Percentiles rank a stretch among this genome's conserved stretches.
Conservation (phyloP, 2,113 vertebrate species). For the Takifugu flavidus region DNA sequence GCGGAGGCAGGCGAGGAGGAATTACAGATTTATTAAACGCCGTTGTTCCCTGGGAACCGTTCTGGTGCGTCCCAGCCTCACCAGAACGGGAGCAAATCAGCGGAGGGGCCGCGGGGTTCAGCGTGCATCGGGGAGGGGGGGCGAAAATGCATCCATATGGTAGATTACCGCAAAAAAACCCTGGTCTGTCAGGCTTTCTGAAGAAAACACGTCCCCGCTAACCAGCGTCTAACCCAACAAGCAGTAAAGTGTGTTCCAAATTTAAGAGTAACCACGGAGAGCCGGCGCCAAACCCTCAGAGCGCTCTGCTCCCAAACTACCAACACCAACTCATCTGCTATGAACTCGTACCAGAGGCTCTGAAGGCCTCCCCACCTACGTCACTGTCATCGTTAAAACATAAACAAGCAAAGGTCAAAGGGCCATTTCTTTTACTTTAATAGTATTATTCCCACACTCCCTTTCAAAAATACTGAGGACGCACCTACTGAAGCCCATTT, state of each 20-base stretch:
- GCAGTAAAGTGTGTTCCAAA: slow-evolving; percentile 30
- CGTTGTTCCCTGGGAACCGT: background rate
- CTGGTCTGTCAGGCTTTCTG: slow-evolving; percentile 10
- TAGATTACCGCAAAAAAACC: background rate
- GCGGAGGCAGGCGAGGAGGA: slow-evolving; percentile 6
- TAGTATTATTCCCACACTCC: too few species aligned
- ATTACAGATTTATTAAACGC: slow-evolving; percentile 2
- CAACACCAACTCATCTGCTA: slow-evolving; percentile 13
- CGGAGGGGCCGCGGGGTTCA: background rate
- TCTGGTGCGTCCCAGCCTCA: background rate
- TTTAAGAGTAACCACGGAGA: slow-evolving; percentile 22
- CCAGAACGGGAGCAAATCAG: background rate
- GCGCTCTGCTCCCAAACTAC: slow-evolving; percentile 19
- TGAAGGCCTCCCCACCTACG: slow-evolving; percentile 1
- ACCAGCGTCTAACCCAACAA: slow-evolving; percentile 4
- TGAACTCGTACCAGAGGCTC: slow-evolving; percentile 11
- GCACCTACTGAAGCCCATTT: too few species aligned
- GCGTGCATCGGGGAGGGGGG: background rate
- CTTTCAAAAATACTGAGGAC: too few species aligned
- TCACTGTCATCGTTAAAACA: too few species aligned
- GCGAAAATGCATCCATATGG: slow-evolving; percentile 1
- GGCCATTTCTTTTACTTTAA: too few species aligned
- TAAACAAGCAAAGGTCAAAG: too few species aligned
- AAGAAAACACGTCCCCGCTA: slow-evolving; percentile 9
- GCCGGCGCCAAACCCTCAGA: slow-evolving; percentile 30